These are phyloP conservation scores for Ovibos moschatus DNA, from an alignment of 2,113 vertebrate species.

Conservation along the genomic window DNA sequence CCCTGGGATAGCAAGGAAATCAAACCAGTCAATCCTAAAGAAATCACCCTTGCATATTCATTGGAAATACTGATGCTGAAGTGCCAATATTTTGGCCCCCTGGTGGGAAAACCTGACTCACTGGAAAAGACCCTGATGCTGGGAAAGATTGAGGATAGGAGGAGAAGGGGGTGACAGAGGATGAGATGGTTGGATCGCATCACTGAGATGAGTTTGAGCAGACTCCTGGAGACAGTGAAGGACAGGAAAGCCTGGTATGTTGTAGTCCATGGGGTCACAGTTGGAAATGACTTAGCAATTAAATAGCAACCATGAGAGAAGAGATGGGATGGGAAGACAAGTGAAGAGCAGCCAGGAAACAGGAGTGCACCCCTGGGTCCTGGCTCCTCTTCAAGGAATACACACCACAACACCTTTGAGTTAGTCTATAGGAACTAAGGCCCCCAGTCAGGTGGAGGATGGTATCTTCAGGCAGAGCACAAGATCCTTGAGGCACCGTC, in stretches of 20 bases:
- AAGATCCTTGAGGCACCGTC: not conserved
- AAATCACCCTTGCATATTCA: not conserved
- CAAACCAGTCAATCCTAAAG: not conserved
- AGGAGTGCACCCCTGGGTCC: not conserved
- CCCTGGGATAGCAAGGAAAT: not conserved
- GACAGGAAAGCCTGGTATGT: not conserved
- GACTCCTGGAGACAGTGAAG: not conserved
- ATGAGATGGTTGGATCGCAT: not conserved
- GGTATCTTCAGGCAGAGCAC: not conserved
- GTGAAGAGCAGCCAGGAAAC: not conserved
- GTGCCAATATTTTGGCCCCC: not conserved
- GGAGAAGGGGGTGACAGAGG: not conserved
- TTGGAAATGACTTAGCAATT: not conserved
- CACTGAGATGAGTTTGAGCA: not conserved
- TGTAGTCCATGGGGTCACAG: not conserved
- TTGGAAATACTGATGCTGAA: not conserved
- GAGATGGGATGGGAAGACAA: not conserved
- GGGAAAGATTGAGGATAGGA: not conserved
- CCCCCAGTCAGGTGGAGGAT: not conserved
- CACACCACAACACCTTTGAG: not conserved
- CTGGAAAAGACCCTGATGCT: not conserved
- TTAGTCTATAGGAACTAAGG: not conserved
- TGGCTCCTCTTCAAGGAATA: not conserved
- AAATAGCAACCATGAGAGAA: not conserved
- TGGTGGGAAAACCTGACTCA: not conserved